Evolutionary conservation across 1,140 invertebrate genomes (phyloP).

Genomic region (Hirudo medicinalis): DNA sequence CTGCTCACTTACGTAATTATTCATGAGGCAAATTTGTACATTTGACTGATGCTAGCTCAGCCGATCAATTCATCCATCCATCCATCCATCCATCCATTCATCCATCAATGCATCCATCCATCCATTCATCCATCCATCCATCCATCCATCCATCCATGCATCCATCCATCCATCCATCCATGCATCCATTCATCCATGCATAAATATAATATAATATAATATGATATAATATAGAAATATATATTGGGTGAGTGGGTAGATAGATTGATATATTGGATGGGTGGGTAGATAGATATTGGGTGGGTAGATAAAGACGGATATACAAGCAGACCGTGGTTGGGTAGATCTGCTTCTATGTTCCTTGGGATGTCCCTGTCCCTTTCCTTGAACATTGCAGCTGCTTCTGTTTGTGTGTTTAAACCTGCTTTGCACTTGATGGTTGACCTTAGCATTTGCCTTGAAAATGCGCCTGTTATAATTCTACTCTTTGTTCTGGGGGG

Average conservation of each 20-base stretch:
- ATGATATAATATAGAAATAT: too few relatives aligned
- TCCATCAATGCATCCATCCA: background rate
- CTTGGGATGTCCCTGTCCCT: background rate
- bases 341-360: background rate
- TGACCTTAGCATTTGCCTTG: background rate
- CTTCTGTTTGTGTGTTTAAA: background rate
- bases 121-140: background rate
- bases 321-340: too few relatives aligned
- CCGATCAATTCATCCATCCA: background rate
- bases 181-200: background rate
- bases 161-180: background rate
- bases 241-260: background rate
- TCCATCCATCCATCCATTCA: background rate
- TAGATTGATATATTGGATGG: background rate
- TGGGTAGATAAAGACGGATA: background rate
- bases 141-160: background rate
- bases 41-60: background rate
- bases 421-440: too few relatives aligned
- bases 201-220: too few relatives aligned
- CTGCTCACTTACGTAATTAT: background rate
- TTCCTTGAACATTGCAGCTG: background rate
- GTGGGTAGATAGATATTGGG: too few relatives aligned
- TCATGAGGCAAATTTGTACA: background rate
- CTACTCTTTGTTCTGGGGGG: constrained; percentile 1
- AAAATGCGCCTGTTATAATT: too few relatives aligned